phyloP scores from a whole-genome alignment of 2,113 vertebrate genomes.

The Sturnira hondurensis region DNA sequence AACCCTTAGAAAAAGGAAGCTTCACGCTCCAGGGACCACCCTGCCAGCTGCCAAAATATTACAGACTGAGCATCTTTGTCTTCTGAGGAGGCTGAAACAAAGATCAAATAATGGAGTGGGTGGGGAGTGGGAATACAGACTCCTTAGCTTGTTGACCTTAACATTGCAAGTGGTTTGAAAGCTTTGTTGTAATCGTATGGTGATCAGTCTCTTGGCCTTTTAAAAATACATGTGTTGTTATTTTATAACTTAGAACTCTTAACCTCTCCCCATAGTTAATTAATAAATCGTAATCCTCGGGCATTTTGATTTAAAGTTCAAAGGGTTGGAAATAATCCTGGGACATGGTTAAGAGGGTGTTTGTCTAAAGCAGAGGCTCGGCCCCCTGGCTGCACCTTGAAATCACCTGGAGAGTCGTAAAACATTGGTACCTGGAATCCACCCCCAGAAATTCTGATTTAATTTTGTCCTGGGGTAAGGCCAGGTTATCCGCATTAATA shows the following conservation, averaged over 20 bases:
- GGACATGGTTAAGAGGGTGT: background rate
- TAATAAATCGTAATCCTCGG: slow-evolving; percentile 11
- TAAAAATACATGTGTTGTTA: background rate
- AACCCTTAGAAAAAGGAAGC: background rate
- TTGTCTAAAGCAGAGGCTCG: background rate
- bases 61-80: slow-evolving; percentile 53
- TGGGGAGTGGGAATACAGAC: background rate
- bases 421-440: background rate
- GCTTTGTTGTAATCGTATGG: background rate
- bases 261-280: slow-evolving; percentile 11
- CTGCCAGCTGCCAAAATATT: slow-evolving; percentile 45
- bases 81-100: slow-evolving; percentile 40
- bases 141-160: background rate
- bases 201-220: background rate
- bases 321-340: background rate
- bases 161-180: background rate
- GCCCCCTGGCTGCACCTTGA: background rate
- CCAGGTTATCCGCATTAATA: background rate
- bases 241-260: background rate
- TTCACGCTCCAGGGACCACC: background rate
- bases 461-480: background rate
- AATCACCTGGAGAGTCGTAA: background rate
- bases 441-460: background rate
- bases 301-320: slow-evolving; percentile 24
- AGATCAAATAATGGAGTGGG: slow-evolving; percentile 25